phyloP scores from a whole-genome alignment of 2,888 invertebrate genomes.

The Eucera pruinosa region DNA sequence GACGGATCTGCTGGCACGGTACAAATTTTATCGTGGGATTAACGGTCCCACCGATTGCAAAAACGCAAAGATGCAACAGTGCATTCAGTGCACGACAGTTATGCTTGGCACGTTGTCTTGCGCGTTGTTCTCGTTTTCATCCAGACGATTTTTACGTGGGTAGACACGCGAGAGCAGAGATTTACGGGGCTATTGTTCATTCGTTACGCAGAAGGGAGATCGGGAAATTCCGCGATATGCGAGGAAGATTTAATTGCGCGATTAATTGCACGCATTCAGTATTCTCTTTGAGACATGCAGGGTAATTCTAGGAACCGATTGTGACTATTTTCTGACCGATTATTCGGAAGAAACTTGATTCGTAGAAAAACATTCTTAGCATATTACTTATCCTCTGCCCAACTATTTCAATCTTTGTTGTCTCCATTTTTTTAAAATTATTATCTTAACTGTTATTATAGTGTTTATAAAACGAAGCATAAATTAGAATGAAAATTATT shows the following conservation, averaged over 20 bases:
- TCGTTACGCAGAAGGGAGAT: constrained; percentile 44
- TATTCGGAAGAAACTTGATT: no score
- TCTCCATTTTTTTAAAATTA: no score
- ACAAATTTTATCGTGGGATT: not conserved
- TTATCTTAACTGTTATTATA: no score
- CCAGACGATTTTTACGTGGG: constrained; percentile 51
- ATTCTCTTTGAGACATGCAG: not conserved
- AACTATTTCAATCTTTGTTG: no score
- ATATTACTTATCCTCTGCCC: no score
- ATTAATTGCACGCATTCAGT: constrained; percentile 42
- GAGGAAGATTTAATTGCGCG: constrained; percentile 50
- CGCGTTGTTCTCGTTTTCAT: constrained; percentile 52
- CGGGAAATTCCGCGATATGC: constrained; percentile 32
- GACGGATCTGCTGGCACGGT: not conserved
- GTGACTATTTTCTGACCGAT: no score
- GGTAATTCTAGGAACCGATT: not conserved
- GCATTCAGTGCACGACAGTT: constrained; percentile 13
- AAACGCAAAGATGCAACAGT: constrained; percentile 3
- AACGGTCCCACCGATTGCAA: constrained; percentile 2
- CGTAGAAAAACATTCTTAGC: no score
- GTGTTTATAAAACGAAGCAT: no score
- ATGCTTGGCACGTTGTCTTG: constrained; percentile 46
- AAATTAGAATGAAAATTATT: no score
- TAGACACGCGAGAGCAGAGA: constrained; percentile 37
- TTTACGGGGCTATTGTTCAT: constrained; percentile 59